Evolutionary conservation across 2,888 invertebrate species (phyloP), one percentile per base, ranked within the genome.

Genomic region (Agrochola circellaris): DNA sequence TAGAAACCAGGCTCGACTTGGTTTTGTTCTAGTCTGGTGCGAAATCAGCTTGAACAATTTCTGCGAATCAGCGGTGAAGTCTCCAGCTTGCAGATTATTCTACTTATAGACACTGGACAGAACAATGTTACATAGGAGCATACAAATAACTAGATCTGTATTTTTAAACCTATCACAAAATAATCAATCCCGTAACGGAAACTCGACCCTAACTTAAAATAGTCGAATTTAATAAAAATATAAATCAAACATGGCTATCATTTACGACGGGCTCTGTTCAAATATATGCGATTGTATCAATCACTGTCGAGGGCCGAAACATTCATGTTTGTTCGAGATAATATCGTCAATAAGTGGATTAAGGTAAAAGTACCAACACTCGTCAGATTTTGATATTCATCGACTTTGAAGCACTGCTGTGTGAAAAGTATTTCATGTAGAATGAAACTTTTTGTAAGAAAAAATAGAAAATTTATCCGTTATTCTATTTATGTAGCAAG

Each of bases 311-410:
- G 85, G 82, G 77, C 87, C 81, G 87, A 89, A 88, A 87, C 82
- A 87, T 86, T 81, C 60, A 64, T 77, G 68, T 85, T 94, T 93
- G 84, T 80, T 81, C 75, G 73, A 87, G 95, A 94, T 95, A 95
- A 90, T 88, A 89, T 89, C 87, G 89, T 94, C 92, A 94, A 94
- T 93, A 92, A 91, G 88, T 86, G 95, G 95, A 95, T 95, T 95
- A n/a, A n/a, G n/a, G n/a, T n/a, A n/a, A n/a, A n/a, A n/a, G n/a
- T n/a, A n/a, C n/a, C n/a, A n/a, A n/a, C n/a, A n/a, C n/a, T n/a
- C n/a, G n/a, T n/a, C n/a, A n/a, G n/a, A n/a, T n/a, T n/a, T n/a
- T n/a, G n/a, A n/a, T n/a, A n/a, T n/a, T n/a, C n/a, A n/a, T n/a
- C n/a, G n/a, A n/a, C n/a, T n/a, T n/a, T n/a, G n/a, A n/a, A n/a